phyloP scores from a whole-genome alignment of 2,888 invertebrate species.

The Noctuana brunneofusca region DNA sequence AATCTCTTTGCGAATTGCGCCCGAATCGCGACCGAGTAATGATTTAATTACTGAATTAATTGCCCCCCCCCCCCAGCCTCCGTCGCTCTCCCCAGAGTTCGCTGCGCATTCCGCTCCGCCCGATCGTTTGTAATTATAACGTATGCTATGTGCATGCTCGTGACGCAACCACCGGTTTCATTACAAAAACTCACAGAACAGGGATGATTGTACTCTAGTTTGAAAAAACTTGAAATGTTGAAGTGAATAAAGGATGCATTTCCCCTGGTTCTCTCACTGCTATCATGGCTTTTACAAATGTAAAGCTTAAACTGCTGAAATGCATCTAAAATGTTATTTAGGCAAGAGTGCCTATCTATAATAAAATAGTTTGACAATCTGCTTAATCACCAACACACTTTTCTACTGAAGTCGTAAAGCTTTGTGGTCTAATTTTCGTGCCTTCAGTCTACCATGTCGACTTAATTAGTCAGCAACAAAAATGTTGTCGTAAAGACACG shows the following conservation, averaged over 20 bases:
- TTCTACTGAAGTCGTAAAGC: too few species aligned
- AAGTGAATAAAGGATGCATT: too few species aligned
- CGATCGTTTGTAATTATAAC: conserved; percentile 27
- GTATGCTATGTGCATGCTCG: conserved; percentile 24
- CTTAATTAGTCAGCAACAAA: conserved; percentile 24
- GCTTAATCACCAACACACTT: too few species aligned
- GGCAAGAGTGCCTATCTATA: too few species aligned
- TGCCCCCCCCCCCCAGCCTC: not conserved
- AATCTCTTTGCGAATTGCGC: conserved; percentile 35
- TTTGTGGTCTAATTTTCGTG: not conserved
- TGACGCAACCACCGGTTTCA: conserved; percentile 30
- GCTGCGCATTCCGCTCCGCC: conserved; percentile 6
- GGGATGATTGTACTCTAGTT: conserved; percentile 30
- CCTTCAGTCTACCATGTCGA: conserved; percentile 1
- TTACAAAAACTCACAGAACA: conserved; percentile 21
- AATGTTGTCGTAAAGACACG: conserved; percentile 18
- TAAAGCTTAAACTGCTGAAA: too few species aligned
- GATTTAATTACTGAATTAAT: conserved; percentile 31
- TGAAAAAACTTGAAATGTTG: not conserved
- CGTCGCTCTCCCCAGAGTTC: not conserved
- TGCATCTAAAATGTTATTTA: too few species aligned
- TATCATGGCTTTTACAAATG: too few species aligned
- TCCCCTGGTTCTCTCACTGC: too few species aligned
- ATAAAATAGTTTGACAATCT: too few species aligned
- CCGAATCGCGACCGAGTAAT: conserved; percentile 25